phyloP scores from a whole-genome alignment of 2,888 invertebrate genomes.

The Beris morrisii region DNA sequence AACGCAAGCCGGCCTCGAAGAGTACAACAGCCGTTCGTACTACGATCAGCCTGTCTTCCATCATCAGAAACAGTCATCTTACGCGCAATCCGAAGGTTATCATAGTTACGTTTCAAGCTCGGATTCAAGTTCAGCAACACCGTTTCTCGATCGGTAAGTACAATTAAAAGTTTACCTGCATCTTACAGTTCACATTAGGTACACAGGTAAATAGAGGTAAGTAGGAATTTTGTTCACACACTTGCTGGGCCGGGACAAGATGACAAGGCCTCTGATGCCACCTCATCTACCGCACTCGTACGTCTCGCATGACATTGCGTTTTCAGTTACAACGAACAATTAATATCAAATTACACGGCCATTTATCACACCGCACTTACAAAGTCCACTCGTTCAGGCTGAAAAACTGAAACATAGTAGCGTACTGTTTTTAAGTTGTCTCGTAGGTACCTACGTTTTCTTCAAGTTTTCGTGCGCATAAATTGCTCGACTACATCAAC shows the following conservation, averaged over 20 bases:
- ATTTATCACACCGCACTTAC: conserved; percentile 32
- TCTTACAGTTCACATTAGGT: background rate
- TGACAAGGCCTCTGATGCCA: too few relatives aligned
- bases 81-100: conserved; percentile 79
- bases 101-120: conserved; percentile 79
- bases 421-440: background rate
- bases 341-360: conserved; percentile 38
- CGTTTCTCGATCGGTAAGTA: conserved; percentile 69
- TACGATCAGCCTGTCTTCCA: conserved; percentile 61
- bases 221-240: background rate
- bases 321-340: conserved; percentile 23
- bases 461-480: background rate
- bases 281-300: background rate
- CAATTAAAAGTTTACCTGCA: background rate
- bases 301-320: conserved; percentile 26
- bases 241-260: background rate
- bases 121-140: conserved; percentile 74
- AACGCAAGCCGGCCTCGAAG: conserved; percentile 71
- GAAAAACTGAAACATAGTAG: background rate
- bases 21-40: conserved; percentile 69
- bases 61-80: conserved; percentile 73
- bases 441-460: background rate
- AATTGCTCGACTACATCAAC: too few relatives aligned
- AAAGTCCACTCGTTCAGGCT: too few relatives aligned
- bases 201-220: background rate